Evolutionary conservation across 2,797 vertebrate species (phyloP).

Genomic region (Rhabdophis nuchalis): DNA sequence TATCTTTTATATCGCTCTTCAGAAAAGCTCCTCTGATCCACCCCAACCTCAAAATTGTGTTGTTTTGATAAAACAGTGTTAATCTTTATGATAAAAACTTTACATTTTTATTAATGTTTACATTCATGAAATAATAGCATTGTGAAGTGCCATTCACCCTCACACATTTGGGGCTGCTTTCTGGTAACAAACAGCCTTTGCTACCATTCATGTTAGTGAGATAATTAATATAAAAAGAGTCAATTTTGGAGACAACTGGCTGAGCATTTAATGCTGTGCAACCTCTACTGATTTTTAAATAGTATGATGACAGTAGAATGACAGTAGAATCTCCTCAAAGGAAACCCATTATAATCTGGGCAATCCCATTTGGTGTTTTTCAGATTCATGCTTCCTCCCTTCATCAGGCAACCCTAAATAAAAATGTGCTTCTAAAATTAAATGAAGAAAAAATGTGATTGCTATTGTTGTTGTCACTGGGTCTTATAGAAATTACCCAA

Average conservation of each 20-base stretch:
- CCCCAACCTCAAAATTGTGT: not conserved
- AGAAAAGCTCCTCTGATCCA: slow-evolving; percentile 9
- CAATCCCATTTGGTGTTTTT: not conserved
- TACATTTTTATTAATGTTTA: slow-evolving; percentile 8
- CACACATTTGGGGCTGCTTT: slow-evolving; percentile 6
- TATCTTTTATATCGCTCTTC: not conserved
- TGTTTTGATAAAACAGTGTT: slow-evolving; percentile 39
- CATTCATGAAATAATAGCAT: slow-evolving; percentile 26
- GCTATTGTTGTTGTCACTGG: slow-evolving; percentile 17
- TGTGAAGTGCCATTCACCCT: slow-evolving; percentile 25
- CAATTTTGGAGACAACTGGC: slow-evolving; percentile 23
- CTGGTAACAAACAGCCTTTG: slow-evolving; percentile 28
- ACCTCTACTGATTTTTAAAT: not conserved
- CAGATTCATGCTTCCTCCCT: not conserved
- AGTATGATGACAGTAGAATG: not conserved
- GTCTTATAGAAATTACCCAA: slow-evolving; percentile 7
- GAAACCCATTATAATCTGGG: not conserved
- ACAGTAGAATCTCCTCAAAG: not conserved
- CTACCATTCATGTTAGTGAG: not conserved
- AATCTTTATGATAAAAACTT: slow-evolving; percentile 15
- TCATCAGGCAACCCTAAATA: not conserved
- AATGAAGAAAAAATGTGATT: not conserved
- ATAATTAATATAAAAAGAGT: slow-evolving; percentile 22
- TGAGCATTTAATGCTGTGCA: not conserved
- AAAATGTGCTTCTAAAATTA: not conserved